These are phyloP conservation scores for Syrmaticus mikado DNA, from an alignment of 2,113 vertebrate species.

Conservation along the genomic window DNA sequence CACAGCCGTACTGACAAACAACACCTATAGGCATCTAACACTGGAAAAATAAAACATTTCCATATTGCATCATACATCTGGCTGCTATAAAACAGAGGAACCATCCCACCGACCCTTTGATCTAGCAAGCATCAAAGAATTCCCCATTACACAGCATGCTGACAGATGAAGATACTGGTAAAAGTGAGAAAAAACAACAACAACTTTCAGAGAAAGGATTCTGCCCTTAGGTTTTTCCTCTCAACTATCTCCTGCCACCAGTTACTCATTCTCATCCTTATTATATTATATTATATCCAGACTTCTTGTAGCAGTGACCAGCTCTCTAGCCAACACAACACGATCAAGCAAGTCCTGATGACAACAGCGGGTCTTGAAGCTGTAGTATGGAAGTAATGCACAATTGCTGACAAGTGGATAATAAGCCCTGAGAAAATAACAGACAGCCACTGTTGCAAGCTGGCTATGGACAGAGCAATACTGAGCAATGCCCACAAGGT, in stretches of 20 bases:
- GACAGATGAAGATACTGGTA: not conserved
- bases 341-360: not conserved
- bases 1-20: not conserved
- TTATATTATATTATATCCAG: not conserved
- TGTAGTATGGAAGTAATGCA: not conserved
- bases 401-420: not conserved
- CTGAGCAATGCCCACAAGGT: not conserved
- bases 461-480: not conserved
- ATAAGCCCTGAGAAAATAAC: rapidly evolving
- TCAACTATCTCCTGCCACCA: not conserved
- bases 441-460: not conserved
- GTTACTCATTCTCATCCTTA: not conserved
- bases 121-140: not conserved
- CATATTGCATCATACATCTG: not conserved
- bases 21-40: rapidly evolving
- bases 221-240: not conserved
- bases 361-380: not conserved
- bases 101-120: not conserved
- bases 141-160: not conserved
- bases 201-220: not conserved
- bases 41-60: not conserved
- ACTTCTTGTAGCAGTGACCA: not conserved
- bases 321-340: not conserved
- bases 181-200: not conserved
- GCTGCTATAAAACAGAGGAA: not conserved